Evolutionary conservation across 64 coral and sea anemone species (phyloP), one percentile per base, ranked within the genome.

Genomic region (Stylophora pistillata): DNA sequence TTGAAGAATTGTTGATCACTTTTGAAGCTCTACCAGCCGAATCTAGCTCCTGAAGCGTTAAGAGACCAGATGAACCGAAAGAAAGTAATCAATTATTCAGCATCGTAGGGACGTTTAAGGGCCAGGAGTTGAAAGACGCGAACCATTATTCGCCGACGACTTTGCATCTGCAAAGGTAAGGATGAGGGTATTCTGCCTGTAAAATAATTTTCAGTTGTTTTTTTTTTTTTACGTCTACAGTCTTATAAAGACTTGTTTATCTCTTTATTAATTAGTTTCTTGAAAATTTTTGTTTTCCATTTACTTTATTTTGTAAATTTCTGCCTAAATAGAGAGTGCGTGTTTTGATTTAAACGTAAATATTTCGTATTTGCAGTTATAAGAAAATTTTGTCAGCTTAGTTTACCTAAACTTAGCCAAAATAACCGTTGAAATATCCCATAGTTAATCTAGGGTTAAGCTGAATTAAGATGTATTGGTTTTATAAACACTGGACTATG

Each of bases 91-190:
- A 84, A 84, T 84, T 53, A 84, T 84, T 63, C 62, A 84, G 33
- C 80, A 20, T 37, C 27, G 20, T 69, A 68, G 21, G 27, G 80
- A 84, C 58, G 80, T 84, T 84, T 84, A 84, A 84, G 80, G 80
- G n/a, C 60, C 80, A 53, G 80, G 69, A 20, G 60, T 84, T 84
- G 80, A 84, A 84, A 84, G 61, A 70, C 80, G 80, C 80, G 80
- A 84, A 53, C 30, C 80, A 84, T 63, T 15, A 69, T 68, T 84
- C 80, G 80, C 32, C 64, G 80, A 84, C 80, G 69, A 34, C 80
- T 84, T 84, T 84, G 80, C 80, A 32, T 34, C 60, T 33, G 60
- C 57, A 84, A 84, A 62, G 80, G 64, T 68, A 68, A 68, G 64
- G 20, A 68, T 53, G 21, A 68, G 13, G 21, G 12, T 7, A 84